Evolutionary conservation across 2,888 invertebrate genomes (phyloP).

Genomic region (Drosophila mulleri): DNA sequence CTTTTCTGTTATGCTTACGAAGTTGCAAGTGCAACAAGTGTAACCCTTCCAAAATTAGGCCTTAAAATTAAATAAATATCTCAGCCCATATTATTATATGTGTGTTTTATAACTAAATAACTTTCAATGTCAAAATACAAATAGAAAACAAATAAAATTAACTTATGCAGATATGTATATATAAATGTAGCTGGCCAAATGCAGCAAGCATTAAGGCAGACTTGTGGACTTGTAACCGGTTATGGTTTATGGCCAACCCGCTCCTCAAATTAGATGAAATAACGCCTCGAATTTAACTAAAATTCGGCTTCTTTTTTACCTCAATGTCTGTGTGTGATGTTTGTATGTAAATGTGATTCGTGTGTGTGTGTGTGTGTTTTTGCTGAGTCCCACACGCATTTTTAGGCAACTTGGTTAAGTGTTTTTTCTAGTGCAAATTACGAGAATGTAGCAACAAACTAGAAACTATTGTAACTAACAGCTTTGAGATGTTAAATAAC

Average conservation of each 20-base stretch:
- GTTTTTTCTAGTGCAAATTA: conserved; percentile 62
- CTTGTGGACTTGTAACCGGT: conserved; percentile 60
- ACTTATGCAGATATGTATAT: conserved; percentile 23
- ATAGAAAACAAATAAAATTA: conserved; percentile 11
- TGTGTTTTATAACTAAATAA: conserved; percentile 8
- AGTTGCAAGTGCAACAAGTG: background rate
- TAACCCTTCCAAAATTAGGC: background rate
- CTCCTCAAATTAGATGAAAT: conserved; percentile 69
- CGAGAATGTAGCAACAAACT: conserved; percentile 60
- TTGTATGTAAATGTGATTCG: conserved; percentile 30
- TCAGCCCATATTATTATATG: background rate
- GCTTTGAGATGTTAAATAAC: conserved; percentile 52
- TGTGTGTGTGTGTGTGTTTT: conserved; percentile 28
- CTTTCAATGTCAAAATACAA: conserved; percentile 29
- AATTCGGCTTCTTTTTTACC: conserved; percentile 41
- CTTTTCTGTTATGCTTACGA: background rate
- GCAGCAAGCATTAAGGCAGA: conserved; percentile 56
- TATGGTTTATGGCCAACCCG: conserved; percentile 56
- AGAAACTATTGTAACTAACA: conserved; percentile 45
- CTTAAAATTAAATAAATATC: conserved; percentile 16
- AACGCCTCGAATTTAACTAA: conserved; percentile 59
- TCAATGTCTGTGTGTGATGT: conserved; percentile 19
- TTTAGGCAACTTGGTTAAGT: conserved; percentile 63
- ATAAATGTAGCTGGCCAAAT: conserved; percentile 52
- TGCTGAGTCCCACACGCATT: conserved; percentile 66